Evolutionary conservation across 2,113 vertebrate species (phyloP), one percentile per base, ranked within the genome.

Genomic region (Tamias sibiricus): DNA sequence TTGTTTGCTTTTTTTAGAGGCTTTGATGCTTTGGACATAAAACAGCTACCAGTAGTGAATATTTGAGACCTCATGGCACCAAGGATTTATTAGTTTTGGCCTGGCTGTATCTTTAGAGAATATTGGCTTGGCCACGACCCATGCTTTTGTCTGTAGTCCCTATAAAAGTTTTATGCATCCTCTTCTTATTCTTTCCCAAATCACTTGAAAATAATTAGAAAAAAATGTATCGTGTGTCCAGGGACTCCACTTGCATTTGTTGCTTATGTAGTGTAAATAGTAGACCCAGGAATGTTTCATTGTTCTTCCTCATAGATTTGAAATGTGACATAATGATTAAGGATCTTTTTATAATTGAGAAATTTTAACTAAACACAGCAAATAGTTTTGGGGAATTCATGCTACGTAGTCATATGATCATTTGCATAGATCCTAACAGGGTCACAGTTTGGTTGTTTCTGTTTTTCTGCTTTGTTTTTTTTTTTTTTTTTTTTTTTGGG

Each of bases 121-220:
- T 19, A 35, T n/a, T 69, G 47, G 5, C 72, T 40, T 35, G 59
- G 47, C 62, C 71, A 11, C 42, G 89, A 52, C 75, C 4, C 59
- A 24, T 3, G 30, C 69, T 81, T 94, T 66, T 26, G 16, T 74
- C 40, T 62, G 87, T 20, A 28, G 42, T 80, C n/a, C 59, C n/a
- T n/a, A 64, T 85, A 68, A 80, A 91, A 54, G 35, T 17, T 75
- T 68, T 84, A 57, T 42, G 12, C 5, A 13, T 54, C 57, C 11
- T n/a, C 12, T 40, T 83, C 75, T 84, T 85, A 66, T 92, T 84
- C 57, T 88, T 94, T 72, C n/a, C 49, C 26, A 94, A 91, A n/a
- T 68, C 72, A 85, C 74, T 87, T 91, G 91, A 90, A 94, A 90
- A 92, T 59, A 83, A 40, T 71, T 30, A 75, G 19, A 57, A 72